Conservation (phyloP, 1,140 invertebrate genomes). For the Pseudobourletiella spinata region DNA sequence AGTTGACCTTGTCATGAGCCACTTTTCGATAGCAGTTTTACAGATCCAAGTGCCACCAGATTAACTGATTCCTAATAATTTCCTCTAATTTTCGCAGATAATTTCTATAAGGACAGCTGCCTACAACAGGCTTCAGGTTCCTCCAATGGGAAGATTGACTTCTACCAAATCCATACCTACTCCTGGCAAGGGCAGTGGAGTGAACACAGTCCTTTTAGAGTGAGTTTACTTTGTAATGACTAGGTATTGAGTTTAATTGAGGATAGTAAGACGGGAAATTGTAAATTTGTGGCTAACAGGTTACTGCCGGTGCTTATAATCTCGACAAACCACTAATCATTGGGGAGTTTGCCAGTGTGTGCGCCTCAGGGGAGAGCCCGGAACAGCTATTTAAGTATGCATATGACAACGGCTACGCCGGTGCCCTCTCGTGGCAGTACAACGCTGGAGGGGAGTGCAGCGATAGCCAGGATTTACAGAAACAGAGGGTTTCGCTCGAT, state of each 20-base stretch:
- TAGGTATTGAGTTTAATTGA: too few species aligned
- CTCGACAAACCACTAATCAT: constrained; percentile 42
- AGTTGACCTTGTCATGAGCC: too few species aligned
- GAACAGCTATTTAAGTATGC: constrained; percentile 39
- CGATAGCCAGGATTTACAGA: constrained; percentile 36
- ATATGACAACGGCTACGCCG: constrained; percentile 41
- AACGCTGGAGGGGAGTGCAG: constrained; percentile 37
- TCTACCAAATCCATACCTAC: constrained; percentile 42
- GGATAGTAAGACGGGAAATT: too few species aligned
- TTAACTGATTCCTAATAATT: too few species aligned
- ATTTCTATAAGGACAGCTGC: constrained; percentile 42
- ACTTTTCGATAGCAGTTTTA: too few species aligned
- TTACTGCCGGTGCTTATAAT: constrained; percentile 37
- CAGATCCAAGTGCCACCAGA: too few species aligned
- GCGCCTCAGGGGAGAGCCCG: constrained; percentile 37
- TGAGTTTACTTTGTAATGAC: too few species aligned
- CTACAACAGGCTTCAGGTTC: constrained; percentile 38
- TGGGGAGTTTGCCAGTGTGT: constrained; percentile 40
- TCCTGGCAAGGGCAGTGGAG: constrained; percentile 37
- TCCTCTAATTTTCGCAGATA: constrained; percentile 28
- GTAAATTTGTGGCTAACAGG: constrained; percentile 32
- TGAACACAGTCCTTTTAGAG: constrained; percentile 40
- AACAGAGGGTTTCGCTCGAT: constrained; percentile 33
- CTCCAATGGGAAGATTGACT: constrained; percentile 37
- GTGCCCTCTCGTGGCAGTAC: constrained; percentile 41